Base-by-base conservation (phyloP, 2,113 vertebrate genomes). In the Lathamus discolor region DNA sequence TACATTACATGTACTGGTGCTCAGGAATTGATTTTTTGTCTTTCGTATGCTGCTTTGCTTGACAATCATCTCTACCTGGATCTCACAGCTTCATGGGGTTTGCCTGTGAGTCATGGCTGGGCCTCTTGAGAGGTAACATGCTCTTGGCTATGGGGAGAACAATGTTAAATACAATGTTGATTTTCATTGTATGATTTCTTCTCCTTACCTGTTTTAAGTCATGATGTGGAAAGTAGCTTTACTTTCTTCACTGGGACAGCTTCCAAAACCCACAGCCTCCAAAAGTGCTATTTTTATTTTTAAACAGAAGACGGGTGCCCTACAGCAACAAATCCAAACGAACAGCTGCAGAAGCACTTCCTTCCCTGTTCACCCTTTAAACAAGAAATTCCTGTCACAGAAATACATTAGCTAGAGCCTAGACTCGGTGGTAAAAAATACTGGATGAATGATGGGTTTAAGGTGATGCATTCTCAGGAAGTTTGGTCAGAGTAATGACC, bases 1-100 rank as follows among this genome's bases (percentile, higher is more conserved):
- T 66, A 48, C 46, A 22, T 48, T 48, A 48, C 46, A 22, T 48
- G 14, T 72, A 88, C 91, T 91, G 88, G 93, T 94, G 43, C 55
- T 78, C 44, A 48, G 72, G 14, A 41, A 92, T 87, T 92, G 91
- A 82, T 24, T 24, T 59, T 95, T 94, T 93, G 81, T 75, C 48
- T 93, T 83, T 75, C 86, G 72, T 94, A 81, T 96, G 51, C 43
- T 92, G 37, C 51, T 49, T 44, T 78, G 27, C 73, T 94, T 95
- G 86, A 94, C 92, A 76, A 48, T 79, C 52, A 79, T 33, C 73
- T 75, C 43, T 84, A 19, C 52, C 49, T 66, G 73, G 73, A 75
- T 27, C 39, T 93, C 83, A 82, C 73, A 74, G 0, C 77, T 89
- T 78, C 51, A 43, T 66, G 68, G 54, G 27, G 2, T 77, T 81